Evolutionary conservation across 1,140 invertebrate species (phyloP), one percentile per base, ranked within the genome.

Genomic region (Drosophila littoralis): DNA sequence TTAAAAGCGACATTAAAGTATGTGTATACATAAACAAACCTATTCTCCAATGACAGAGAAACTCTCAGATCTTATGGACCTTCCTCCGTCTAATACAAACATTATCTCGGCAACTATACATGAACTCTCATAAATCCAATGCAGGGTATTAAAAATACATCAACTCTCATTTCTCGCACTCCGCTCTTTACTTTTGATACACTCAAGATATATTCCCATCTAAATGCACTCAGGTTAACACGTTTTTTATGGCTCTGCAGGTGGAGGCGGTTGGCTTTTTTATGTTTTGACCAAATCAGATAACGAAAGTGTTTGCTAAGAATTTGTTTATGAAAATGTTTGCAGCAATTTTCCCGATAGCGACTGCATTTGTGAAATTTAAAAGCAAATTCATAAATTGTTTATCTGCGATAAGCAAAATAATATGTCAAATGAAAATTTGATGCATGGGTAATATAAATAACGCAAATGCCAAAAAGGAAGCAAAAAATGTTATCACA

Each of bases 161-260:
- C 51, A 35, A n/a, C 51, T 35, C 28, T 8, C 32, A 17, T 12
- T 54, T 12, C 9, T 22, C 15, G 22, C 22, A 48, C 22, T 10
- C 13, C 9, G 51, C 8, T 13, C 36, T 54, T 36, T 17, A 36
- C 33, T 54, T 35, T 28, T 54, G 8, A 35, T 54, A 54, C 10
- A 36, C 51, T 54, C 33, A 54, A 54, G 33, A 36, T 15, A 54
- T n/a, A 13, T 54, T 35, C 13, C 33, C 51, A 36, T 54, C 51
- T 36, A 17, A 54, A 36, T 54, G 51, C 51, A 54, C 32, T 54
- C 33, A 54, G 36, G 33, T 36, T 54, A 54, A 54, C 51, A 54
- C 51, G 51, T 15, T 54, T 54, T 54, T 54, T 54, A 54, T 54
- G 51, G 13, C 13, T 15, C 33, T 13, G 33, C 51, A 54, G 13